Percentiles rank a stretch among this genome's conserved stretches.
These are phyloP conservation scores for Tribolium castaneum DNA, from an alignment of 1,140 invertebrate genomes.

Conservation along the genomic window DNA sequence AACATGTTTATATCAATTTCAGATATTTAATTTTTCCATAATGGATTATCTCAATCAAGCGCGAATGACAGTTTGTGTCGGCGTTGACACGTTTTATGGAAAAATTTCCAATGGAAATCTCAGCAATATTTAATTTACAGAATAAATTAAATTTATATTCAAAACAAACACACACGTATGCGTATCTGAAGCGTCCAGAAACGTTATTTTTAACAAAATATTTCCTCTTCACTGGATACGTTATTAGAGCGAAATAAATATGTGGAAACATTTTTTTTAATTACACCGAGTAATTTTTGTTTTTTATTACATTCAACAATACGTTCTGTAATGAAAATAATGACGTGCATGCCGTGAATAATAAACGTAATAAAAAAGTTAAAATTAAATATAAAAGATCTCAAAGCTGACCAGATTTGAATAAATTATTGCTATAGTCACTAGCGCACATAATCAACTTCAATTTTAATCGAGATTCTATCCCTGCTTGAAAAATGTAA, in stretches of 20 bases:
- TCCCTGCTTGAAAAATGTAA: constrained; percentile 1
- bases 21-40: background rate
- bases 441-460: background rate
- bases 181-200: background rate
- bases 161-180: background rate
- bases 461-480: background rate
- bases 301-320: background rate
- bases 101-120: background rate
- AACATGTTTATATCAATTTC: background rate
- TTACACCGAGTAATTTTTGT: background rate
- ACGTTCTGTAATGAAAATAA: background rate
- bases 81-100: background rate
- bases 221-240: background rate
- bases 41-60: background rate
- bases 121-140: background rate
- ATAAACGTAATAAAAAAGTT: background rate
- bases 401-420: background rate
- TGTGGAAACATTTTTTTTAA: background rate
- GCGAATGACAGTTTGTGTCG: background rate
- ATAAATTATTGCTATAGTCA: background rate
- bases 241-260: background rate
- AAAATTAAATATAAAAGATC: background rate
- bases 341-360: background rate
- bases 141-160: background rate
- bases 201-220: background rate